These are phyloP conservation scores for Muntiacus reevesi DNA, from an alignment of 2,113 vertebrate genomes.

Conservation along the genomic window DNA sequence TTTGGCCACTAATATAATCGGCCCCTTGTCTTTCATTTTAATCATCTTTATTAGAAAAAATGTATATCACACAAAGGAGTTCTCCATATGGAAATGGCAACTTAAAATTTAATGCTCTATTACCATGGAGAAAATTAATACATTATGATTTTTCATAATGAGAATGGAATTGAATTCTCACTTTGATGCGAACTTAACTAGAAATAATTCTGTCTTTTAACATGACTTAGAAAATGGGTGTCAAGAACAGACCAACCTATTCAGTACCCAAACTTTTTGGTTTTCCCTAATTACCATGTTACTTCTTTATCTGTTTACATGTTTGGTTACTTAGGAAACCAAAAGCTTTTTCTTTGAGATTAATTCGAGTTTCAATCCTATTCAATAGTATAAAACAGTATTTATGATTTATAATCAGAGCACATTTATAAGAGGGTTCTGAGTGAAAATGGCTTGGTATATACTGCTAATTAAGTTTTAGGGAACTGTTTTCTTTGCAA, in stretches of 20 bases:
- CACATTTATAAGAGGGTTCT: slow-evolving; percentile 29
- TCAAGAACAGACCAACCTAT: background rate
- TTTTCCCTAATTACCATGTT: slow-evolving; percentile 13
- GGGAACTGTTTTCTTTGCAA: background rate
- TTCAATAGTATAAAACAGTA: background rate
- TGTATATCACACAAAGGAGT: slow-evolving; percentile 19
- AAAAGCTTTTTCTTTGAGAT: slow-evolving; percentile 38
- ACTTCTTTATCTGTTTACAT: slow-evolving; percentile 17
- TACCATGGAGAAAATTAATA: background rate
- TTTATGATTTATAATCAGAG: slow-evolving; percentile 48
- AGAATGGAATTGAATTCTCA: background rate
- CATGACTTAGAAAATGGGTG: background rate
- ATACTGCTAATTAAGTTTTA: slow-evolving; percentile 39
- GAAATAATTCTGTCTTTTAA: slow-evolving; percentile 29
- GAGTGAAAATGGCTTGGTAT: slow-evolving; percentile 16
- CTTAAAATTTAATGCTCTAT: slow-evolving; percentile 43
- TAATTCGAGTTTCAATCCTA: slow-evolving; percentile 48
- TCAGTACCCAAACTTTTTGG: background rate
- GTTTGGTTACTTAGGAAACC: slow-evolving; percentile 15
- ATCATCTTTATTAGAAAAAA: slow-evolving; percentile 62
- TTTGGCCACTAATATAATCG: slow-evolving; percentile 49
- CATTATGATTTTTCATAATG: background rate
- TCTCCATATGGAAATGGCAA: slow-evolving; percentile 41
- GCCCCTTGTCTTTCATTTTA: slow-evolving; percentile 55
- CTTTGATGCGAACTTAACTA: background rate